Base-by-base conservation (phyloP, 2,113 vertebrate genomes). In the Marmota flaviventris region DNA sequence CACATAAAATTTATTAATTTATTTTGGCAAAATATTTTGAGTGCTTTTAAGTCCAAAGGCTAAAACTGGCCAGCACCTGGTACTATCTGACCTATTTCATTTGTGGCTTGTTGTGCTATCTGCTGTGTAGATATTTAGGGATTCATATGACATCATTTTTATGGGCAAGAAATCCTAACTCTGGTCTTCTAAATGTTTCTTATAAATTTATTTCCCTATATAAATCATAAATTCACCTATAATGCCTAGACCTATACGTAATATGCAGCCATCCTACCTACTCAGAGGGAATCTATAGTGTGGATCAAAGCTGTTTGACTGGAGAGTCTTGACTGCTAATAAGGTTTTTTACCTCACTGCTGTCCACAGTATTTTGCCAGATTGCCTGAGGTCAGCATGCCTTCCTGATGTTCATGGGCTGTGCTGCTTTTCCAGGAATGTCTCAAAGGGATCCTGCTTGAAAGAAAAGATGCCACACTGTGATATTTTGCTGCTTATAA, bases 381-480 rank as follows among this genome's bases (percentile, higher is more conserved):
- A 51, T 77, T 76, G 45, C 84, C 92, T 18, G 82, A 88, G 48
- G 72, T 96, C 81, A 92, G 51, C 87, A 65, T 82, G 39, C 67
- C 85, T 90, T 88, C 42, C 92, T 58, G n/a, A 88, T 91, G 67
- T 65, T 88, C 56, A 34, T 39, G 22, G 76, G 32, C 34, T 67
- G 7, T 88, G 45, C 61, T 91, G 82, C 77, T 95, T 93, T 97
- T 96, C 61, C 48, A 93, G 48, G 48, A 96, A 85, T 70, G 51
- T 88, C 95, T 97, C 93, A 70, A 56, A 88, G 73, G 67, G 39
- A 86, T 91, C 72, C 53, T 97, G 27, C 56, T 63, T 95, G 34
- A 93, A 85, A 85, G 87, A 61, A 95, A 93, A 89, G 89, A 81
- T 53, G 34, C 45, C 82, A 37, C 39, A 34, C 82, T 93, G 63